Evolutionary conservation across 2,888 invertebrate genomes (phyloP).

Genomic region (Chrysodeixis includens): DNA sequence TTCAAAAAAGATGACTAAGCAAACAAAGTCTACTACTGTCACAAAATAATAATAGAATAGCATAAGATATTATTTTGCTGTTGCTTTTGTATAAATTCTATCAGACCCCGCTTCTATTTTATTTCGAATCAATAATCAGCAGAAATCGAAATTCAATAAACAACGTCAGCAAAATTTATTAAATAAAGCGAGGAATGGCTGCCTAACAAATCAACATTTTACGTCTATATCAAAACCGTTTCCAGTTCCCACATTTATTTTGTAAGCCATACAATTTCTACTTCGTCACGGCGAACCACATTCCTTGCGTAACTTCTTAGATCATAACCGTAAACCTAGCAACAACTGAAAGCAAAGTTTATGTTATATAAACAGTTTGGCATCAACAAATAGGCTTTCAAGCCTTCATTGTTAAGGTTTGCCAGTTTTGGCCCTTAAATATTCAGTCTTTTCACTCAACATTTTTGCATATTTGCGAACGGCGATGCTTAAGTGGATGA

Average conservation of each 20-base stretch:
- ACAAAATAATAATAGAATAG: no score
- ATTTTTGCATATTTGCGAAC: slow-evolving; percentile 41
- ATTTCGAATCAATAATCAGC: background rate
- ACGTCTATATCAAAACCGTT: slow-evolving; percentile 10
- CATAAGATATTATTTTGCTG: no score
- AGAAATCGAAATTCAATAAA: slow-evolving; percentile 3
- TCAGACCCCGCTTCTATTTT: no score
- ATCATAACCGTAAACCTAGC: slow-evolving; percentile 50
- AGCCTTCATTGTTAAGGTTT: slow-evolving; percentile 40
- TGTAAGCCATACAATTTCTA: slow-evolving; percentile 30
- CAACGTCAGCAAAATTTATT: slow-evolving; percentile 2
- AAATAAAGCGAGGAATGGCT: background rate
- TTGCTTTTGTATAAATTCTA: no score
- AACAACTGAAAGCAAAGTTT: slow-evolving; percentile 43
- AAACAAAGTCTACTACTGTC: no score
- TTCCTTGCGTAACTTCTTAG: slow-evolving; percentile 32
- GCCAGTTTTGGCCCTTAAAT: slow-evolving; percentile 32
- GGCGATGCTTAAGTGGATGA: slow-evolving; percentile 10
- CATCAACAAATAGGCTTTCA: slow-evolving; percentile 43
- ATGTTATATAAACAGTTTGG: slow-evolving; percentile 50
- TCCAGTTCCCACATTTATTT: slow-evolving; percentile 19
- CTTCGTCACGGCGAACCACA: slow-evolving; percentile 32
- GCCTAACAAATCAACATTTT: slow-evolving; percentile 15
- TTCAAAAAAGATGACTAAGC: no score
- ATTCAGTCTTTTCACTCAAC: slow-evolving; percentile 39